Percentiles rank a stretch among this genome's conserved stretches.
Evolutionary conservation across 2,888 invertebrate genomes (phyloP).

Genomic region (Oconnorella tubifera): DNA sequence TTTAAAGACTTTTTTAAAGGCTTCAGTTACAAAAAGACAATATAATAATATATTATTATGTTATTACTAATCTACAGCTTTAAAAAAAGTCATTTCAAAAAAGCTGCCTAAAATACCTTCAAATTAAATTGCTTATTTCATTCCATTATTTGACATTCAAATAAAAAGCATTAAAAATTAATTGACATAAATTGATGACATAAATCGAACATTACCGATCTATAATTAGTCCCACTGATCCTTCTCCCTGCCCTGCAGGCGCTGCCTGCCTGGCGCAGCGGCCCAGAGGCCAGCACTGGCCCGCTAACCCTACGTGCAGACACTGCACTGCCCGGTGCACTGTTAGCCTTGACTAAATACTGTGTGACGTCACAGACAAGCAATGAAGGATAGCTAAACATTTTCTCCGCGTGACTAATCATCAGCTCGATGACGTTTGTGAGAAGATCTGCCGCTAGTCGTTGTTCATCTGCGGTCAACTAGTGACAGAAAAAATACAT

Average conservation of each 20-base stretch:
- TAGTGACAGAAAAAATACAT: too few species aligned
- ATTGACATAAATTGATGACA: too few species aligned
- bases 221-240: neutral
- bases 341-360: neutral
- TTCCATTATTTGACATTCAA: too few species aligned
- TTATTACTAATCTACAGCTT: too few species aligned
- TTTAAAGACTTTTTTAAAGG: too few species aligned
- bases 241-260: neutral
- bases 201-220: too few species aligned
- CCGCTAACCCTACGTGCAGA: neutral
- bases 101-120: too few species aligned
- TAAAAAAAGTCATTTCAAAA: too few species aligned
- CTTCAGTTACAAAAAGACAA: too few species aligned
- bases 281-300: neutral
- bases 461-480: conserved; percentile 2
- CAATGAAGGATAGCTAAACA: conserved; percentile 4
- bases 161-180: too few species aligned
- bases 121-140: too few species aligned
- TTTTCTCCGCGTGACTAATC: conserved; percentile 3
- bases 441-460: neutral
- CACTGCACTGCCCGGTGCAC: neutral
- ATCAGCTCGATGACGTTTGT: neutral
- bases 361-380: conserved; percentile 5
- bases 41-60: too few species aligned
- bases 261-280: neutral